A percentile compares a stretch with the other conserved stretches of the same genome.
phyloP scores from a whole-genome alignment of 1,140 invertebrate species.

The Portunus trituberculatus region DNA sequence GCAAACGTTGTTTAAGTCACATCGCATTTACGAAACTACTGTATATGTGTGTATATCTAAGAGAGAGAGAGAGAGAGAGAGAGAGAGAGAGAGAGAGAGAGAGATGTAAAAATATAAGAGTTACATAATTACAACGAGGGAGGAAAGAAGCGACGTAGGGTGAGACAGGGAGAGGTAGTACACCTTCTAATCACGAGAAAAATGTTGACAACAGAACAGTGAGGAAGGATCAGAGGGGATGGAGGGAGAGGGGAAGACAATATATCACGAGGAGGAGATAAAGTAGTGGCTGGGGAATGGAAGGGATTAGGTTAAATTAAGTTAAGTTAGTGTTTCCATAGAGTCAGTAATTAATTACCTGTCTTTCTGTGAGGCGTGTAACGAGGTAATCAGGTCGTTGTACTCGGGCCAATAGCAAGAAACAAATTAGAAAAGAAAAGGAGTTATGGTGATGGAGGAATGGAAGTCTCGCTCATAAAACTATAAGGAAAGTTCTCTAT shows the following conservation, averaged over 20 bases:
- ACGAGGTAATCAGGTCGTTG: background rate
- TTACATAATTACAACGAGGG: background rate
- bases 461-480: background rate
- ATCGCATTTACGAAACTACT: background rate
- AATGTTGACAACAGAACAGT: background rate
- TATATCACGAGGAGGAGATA: background rate
- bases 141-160: background rate
- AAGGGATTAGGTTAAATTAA: background rate
- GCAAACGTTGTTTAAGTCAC: background rate
- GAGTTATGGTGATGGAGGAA: background rate
- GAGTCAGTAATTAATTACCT: background rate
- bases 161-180: background rate
- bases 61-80: too few species aligned
- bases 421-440: background rate
- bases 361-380: background rate
- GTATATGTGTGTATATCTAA: too few species aligned
- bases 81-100: background rate
- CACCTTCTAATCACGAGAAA: background rate
- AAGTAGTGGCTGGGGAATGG: background rate
- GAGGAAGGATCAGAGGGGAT: background rate
- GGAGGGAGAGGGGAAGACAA: background rate
- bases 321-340: background rate
- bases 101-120: background rate
- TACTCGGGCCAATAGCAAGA: background rate
- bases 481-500: too few species aligned